Conservation (phyloP, 2,797 vertebrate species). For the Ciconia nigra region DNA sequence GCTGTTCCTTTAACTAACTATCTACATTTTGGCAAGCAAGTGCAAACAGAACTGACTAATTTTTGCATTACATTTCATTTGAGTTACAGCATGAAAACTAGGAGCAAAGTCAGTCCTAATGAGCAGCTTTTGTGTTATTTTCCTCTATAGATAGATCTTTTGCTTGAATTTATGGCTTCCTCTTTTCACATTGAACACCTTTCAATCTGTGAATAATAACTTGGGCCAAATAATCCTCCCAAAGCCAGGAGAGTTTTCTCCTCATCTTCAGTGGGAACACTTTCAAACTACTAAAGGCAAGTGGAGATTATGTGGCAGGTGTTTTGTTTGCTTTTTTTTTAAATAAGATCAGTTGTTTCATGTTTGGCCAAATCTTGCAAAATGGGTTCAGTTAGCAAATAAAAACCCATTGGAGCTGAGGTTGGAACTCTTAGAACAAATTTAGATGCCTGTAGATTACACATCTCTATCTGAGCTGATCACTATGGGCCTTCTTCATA, state of each 20-base stretch:
- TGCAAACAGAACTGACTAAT: neutral
- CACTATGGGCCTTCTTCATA: neutral
- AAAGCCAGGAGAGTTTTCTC: neutral
- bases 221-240: neutral
- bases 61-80: slow-evolving; percentile 33
- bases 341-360: neutral
- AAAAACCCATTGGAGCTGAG: neutral
- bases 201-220: neutral
- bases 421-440: neutral
- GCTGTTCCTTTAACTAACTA: slow-evolving; percentile 60
- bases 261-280: neutral
- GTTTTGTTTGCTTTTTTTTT: neutral
- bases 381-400: neutral
- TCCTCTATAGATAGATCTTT: neutral
- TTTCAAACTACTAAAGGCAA: neutral
- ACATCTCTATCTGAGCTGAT: neutral
- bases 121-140: neutral
- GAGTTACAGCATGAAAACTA: neutral
- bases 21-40: slow-evolving; percentile 41
- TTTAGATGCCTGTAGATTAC: neutral
- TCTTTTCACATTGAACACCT: neutral
- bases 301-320: neutral
- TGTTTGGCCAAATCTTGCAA: neutral
- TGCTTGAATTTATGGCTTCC: neutral
- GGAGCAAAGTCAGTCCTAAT: neutral